Percentiles rank a stretch among this genome's conserved stretches.
These are phyloP conservation scores for Metopolophium dirhodum DNA, from an alignment of 1,140 invertebrate genomes.

Conservation along the genomic window DNA sequence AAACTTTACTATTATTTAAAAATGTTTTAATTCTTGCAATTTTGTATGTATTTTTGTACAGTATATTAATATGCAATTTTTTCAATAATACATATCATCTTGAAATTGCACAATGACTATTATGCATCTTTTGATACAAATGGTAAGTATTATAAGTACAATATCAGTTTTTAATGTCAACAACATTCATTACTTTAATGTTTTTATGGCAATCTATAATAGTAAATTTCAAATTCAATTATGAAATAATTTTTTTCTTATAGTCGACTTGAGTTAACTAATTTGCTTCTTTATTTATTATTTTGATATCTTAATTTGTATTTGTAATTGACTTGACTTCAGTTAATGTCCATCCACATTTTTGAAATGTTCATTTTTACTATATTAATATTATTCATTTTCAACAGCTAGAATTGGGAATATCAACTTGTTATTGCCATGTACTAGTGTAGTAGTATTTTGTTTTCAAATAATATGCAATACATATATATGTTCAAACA, in stretches of 20 bases:
- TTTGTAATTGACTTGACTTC: background rate
- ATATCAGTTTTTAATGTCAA: background rate
- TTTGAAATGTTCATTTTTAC: background rate
- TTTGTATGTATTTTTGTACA: background rate
- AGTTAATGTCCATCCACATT: background rate
- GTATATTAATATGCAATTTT: background rate
- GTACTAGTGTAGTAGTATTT: background rate
- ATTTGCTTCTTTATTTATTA: background rate
- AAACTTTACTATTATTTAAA: background rate
- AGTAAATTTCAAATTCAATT: background rate
- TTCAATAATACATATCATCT: background rate
- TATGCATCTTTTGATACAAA: background rate
- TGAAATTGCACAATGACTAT: background rate
- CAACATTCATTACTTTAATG: background rate
- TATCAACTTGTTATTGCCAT: background rate
- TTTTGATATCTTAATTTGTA: background rate
- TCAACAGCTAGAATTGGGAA: background rate
- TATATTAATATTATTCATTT: background rate
- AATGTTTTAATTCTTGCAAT: background rate
- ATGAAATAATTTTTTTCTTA: background rate
- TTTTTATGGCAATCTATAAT: background rate
- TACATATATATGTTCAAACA: background rate
- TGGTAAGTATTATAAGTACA: background rate
- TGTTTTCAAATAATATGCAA: background rate
- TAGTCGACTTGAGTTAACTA: background rate